A percentile compares a stretch with the other conserved stretches of the same genome.
phyloP scores from a whole-genome alignment of 1,140 invertebrate genomes.

The Drosophila orena region DNA sequence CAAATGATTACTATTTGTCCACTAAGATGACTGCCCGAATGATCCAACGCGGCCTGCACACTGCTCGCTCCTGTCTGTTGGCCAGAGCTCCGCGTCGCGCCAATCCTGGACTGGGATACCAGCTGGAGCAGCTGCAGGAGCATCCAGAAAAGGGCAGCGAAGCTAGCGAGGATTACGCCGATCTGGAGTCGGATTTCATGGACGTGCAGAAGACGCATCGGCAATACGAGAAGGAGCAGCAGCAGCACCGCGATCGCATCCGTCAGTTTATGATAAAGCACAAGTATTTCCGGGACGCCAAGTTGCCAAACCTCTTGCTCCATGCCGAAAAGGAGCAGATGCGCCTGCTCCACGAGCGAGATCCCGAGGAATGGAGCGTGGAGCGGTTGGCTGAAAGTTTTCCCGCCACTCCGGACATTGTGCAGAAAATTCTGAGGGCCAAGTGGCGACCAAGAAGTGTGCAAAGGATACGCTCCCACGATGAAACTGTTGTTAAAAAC shows the following conservation, averaged over 20 bases:
- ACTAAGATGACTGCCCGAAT: constrained; percentile 32
- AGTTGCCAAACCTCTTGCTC: constrained; percentile 91
- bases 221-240: constrained; percentile 83
- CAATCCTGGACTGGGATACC: constrained; percentile 74
- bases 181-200: constrained; percentile 86
- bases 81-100: constrained; percentile 57
- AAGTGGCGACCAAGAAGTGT: constrained; percentile 87
- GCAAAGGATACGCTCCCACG: constrained; percentile 87
- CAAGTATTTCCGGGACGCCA: constrained; percentile 91
- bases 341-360: constrained; percentile 87
- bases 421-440: constrained; percentile 87
- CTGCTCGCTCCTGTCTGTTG: constrained; percentile 25
- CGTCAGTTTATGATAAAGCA: constrained; percentile 88
- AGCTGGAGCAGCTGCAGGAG: constrained; percentile 56
- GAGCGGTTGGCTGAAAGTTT: constrained; percentile 92
- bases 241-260: constrained; percentile 83
- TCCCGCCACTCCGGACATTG: constrained; percentile 88
- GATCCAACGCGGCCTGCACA: constrained; percentile 41
- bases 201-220: constrained; percentile 78
- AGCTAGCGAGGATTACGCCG: constrained; percentile 84
- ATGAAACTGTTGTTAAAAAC: constrained; percentile 88
- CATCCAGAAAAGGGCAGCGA: constrained; percentile 29
- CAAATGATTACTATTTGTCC: not conserved
- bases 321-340: constrained; percentile 94
- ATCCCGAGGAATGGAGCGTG: constrained; percentile 90